These are phyloP conservation scores for Poeciliopsis presidionis DNA, from an alignment of 2,797 vertebrate species.

Conservation along the genomic window DNA sequence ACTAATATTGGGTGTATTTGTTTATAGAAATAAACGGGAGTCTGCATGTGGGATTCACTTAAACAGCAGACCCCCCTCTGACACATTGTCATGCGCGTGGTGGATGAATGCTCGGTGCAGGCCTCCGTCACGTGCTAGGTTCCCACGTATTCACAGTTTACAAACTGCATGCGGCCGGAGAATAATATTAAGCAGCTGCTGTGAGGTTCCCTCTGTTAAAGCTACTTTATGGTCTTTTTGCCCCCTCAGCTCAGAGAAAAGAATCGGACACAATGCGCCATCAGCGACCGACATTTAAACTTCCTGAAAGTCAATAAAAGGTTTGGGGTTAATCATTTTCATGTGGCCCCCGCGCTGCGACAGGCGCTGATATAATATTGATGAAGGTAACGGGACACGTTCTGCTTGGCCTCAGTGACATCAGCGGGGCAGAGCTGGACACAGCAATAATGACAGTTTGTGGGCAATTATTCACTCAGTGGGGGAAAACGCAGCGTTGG, in stretches of 20 bases:
- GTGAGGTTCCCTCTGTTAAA: conserved; percentile 42
- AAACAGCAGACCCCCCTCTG: conserved; percentile 61
- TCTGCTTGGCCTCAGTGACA: conserved; percentile 66
- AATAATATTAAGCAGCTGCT: conserved; percentile 68
- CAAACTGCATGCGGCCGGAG: conserved; percentile 50
- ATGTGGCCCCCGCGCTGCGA: conserved; percentile 41
- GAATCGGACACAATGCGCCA: conserved; percentile 10
- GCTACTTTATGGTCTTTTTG: background rate
- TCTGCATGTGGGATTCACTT: conserved; percentile 59
- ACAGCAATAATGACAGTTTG: conserved; percentile 75
- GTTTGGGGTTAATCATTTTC: conserved; percentile 47
- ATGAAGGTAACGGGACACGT: conserved; percentile 78
- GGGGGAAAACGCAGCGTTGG: background rate
- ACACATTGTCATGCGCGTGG: conserved; percentile 46
- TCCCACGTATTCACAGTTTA: conserved; percentile 71
- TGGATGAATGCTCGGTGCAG: conserved; percentile 53
- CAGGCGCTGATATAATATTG: conserved; percentile 73
- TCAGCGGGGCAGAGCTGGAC: conserved; percentile 62
- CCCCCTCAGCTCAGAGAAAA: background rate
- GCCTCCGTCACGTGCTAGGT: conserved; percentile 71
- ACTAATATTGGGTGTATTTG: conserved; percentile 22
- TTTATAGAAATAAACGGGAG: conserved; percentile 22
- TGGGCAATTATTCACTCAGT: conserved; percentile 21
- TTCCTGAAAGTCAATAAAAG: conserved; percentile 50
- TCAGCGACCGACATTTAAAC: conserved; percentile 27